These are phyloP conservation scores for Volucella inflata DNA, from an alignment of 2,888 invertebrate genomes.

Conservation along the genomic window DNA sequence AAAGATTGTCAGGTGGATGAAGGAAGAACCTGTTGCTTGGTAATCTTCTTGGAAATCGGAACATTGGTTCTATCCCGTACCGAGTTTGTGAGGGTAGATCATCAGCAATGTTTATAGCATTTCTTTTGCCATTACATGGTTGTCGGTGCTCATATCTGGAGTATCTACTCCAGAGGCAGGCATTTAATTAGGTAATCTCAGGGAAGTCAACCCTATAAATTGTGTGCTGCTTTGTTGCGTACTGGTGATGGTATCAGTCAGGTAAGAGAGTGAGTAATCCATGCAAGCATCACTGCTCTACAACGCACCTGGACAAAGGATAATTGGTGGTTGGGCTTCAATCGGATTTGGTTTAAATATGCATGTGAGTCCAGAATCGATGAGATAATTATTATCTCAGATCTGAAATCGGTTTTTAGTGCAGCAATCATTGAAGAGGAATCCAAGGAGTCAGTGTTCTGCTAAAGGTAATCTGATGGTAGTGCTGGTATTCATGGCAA, in stretches of 20 bases:
- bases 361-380: constrained; percentile 31
- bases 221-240: constrained; percentile 36
- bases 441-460: constrained; percentile 19
- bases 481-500: too few species aligned
- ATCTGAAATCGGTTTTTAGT: constrained; percentile 39
- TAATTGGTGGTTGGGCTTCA: constrained; percentile 60
- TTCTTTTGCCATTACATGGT: constrained; percentile 23
- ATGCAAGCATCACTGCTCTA: constrained; percentile 1
- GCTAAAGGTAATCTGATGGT: not conserved
- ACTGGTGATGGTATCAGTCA: constrained; percentile 26
- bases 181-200: constrained; percentile 72
- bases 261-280: constrained; percentile 17
- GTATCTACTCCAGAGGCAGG: constrained; percentile 21
- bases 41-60: constrained; percentile 26
- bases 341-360: constrained; percentile 55
- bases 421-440: constrained; percentile 33
- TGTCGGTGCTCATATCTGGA: not conserved
- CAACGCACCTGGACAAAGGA: constrained; percentile 52
- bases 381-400: constrained; percentile 33
- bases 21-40: constrained; percentile 59
- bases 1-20: constrained; percentile 32
- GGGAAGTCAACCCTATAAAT: constrained; percentile 67
- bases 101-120: constrained; percentile 60
- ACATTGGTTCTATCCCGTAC: not conserved
- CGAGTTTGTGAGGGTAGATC: constrained; percentile 29